phyloP scores from a whole-genome alignment of 2,888 invertebrate species.

The Thera britannica region DNA sequence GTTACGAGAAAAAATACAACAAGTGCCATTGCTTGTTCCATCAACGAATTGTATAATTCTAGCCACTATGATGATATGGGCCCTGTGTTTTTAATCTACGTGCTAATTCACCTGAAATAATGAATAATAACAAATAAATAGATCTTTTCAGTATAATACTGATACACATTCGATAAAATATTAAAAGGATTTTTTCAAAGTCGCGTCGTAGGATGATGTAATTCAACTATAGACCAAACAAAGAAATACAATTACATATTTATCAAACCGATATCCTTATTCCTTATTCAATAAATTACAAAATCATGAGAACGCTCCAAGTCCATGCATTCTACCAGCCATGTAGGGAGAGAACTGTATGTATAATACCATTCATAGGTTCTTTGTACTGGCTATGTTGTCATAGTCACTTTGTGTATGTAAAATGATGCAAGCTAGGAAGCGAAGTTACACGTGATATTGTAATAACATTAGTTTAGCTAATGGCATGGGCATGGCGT shows the following conservation, averaged over 20 bases:
- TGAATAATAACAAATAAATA: too few relatives aligned
- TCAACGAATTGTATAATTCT: too few relatives aligned
- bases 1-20: too few relatives aligned
- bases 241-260: slow-evolving; percentile 24
- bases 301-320: slow-evolving; percentile 28
- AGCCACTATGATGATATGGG: too few relatives aligned
- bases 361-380: slow-evolving; percentile 8
- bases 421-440: slow-evolving; percentile 49
- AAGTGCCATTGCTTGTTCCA: too few relatives aligned
- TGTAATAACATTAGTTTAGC: slow-evolving; percentile 29
- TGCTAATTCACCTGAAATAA: too few relatives aligned
- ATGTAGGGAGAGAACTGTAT: slow-evolving; percentile 19
- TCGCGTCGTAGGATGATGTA: slow-evolving; percentile 16
- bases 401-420: slow-evolving; percentile 36
- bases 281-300: slow-evolving; percentile 22
- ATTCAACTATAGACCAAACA: slow-evolving; percentile 24
- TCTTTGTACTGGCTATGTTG: slow-evolving; percentile 25
- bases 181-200: background rate
- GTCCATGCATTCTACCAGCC: slow-evolving; percentile 34
- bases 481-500: slow-evolving; percentile 40
- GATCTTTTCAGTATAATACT: too few relatives aligned
- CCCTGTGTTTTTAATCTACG: too few relatives aligned
- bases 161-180: background rate
- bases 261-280: slow-evolving; percentile 30
- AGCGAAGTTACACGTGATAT: slow-evolving; percentile 33